A percentile compares a stretch with the other conserved stretches of the same genome.
Evolutionary conservation across 1,140 invertebrate genomes (phyloP).

Genomic region (Thaumatotibia leucotreta): DNA sequence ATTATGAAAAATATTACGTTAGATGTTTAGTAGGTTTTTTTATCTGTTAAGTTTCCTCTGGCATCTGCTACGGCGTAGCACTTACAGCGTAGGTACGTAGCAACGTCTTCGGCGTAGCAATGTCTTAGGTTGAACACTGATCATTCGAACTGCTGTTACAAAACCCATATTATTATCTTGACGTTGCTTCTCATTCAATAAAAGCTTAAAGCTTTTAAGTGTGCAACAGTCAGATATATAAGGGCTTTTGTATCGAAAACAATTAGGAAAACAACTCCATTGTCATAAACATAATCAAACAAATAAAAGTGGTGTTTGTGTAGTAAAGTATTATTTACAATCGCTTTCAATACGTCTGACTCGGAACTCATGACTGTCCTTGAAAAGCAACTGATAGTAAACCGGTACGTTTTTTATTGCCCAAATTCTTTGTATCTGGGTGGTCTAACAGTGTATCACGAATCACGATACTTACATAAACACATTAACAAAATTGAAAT

Average conservation of each 20-base stretch:
- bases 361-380: not conserved
- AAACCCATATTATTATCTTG: not conserved
- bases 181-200: not conserved
- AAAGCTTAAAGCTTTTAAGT: not conserved
- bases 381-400: not conserved
- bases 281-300: not conserved
- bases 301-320: not conserved
- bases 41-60: not conserved
- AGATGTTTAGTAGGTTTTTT: not conserved
- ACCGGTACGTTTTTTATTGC: constrained; percentile 9
- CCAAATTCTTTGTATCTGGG: not conserved
- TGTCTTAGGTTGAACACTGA: not conserved
- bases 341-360: not conserved
- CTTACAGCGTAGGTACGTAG: not conserved
- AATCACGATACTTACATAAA: too few relatives aligned
- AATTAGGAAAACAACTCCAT: not conserved
- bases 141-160: not conserved
- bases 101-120: not conserved
- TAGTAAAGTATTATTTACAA: not conserved
- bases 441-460: constrained; percentile 11
- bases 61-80: not conserved
- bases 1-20: too few relatives aligned
- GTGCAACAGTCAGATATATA: not conserved
- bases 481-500: constrained; percentile 8
- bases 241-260: not conserved